Conservation (phyloP, 2,113 vertebrate species). For the Aptenodytes patagonicus region DNA sequence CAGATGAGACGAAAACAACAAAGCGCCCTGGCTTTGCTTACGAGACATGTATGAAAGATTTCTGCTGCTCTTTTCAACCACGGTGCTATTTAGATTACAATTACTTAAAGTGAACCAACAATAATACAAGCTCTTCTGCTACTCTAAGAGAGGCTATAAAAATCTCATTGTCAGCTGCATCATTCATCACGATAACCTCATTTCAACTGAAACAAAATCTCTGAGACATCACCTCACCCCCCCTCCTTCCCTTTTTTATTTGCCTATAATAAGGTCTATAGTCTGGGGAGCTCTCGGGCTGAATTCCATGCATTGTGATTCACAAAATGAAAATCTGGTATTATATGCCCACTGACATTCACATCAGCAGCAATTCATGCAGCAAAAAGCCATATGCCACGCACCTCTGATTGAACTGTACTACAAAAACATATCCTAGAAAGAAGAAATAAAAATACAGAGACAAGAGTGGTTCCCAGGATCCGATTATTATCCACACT, state of each 20-base stretch:
- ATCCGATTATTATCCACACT: not conserved
- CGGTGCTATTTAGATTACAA: not conserved
- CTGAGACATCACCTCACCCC: not conserved
- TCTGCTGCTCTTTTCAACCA: constrained; percentile 15
- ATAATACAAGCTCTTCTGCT: constrained; percentile 17
- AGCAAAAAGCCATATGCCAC: constrained; percentile 74
- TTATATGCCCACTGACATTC: constrained; percentile 74
- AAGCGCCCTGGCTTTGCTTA: not conserved
- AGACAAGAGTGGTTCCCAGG: not conserved
- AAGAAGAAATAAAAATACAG: constrained; percentile 39
- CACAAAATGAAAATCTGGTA: constrained; percentile 70
- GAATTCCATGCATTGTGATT: constrained; percentile 64
- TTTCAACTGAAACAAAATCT: constrained; percentile 28
- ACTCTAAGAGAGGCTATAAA: constrained; percentile 26
- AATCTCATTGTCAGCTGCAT: constrained; percentile 49
- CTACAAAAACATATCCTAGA: constrained; percentile 21
- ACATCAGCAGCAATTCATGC: constrained; percentile 73
- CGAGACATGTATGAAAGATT: not conserved
- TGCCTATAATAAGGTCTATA: constrained; percentile 37
- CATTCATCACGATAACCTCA: constrained; percentile 30
- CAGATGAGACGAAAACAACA: not conserved
- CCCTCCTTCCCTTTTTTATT: constrained; percentile 9
- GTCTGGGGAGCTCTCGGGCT: constrained; percentile 55
- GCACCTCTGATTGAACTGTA: constrained; percentile 55
- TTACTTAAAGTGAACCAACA: constrained; percentile 16